A percentile compares a stretch with the other conserved stretches of the same genome.
phyloP scores from a whole-genome alignment of 2,888 invertebrate species.

The Salpingus planirostris region DNA sequence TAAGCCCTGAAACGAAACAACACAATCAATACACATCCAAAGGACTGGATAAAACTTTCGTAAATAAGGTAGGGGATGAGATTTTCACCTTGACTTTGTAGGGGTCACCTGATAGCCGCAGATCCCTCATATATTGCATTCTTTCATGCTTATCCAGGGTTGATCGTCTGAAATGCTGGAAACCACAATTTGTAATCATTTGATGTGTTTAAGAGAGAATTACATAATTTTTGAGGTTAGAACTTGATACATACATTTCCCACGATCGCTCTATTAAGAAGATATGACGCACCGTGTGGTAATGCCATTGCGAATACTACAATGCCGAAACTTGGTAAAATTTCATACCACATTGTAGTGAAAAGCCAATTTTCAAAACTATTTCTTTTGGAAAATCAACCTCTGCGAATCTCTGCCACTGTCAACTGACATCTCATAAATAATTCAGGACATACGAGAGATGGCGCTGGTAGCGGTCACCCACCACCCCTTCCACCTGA shows the following conservation, averaged over 20 bases:
- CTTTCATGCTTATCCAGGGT: constrained; percentile 47
- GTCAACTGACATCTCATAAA: no score
- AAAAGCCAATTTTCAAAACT: no score
- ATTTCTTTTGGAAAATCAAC: no score
- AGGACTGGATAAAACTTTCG: constrained; percentile 45
- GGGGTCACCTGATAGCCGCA: constrained; percentile 51
- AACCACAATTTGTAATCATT: constrained; percentile 3
- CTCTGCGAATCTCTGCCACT: no score
- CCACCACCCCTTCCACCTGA: no score
- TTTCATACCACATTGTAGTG: constrained; percentile 75
- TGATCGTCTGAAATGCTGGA: constrained; percentile 44
- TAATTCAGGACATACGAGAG: no score
- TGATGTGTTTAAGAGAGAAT: constrained; percentile 5
- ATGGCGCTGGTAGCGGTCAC: no score
- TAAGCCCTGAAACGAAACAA: constrained; percentile 46
- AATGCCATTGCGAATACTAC: constrained; percentile 51
- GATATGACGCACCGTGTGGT: constrained; percentile 54
- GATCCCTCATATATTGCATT: constrained; percentile 52
- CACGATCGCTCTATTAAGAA: constrained; percentile 50
- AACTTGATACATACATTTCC: constrained; percentile 43
- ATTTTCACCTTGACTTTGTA: constrained; percentile 45
- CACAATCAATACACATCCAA: not conserved
- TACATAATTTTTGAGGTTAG: constrained; percentile 7
- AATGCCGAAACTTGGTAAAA: constrained; percentile 54
- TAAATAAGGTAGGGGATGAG: not conserved